Evolutionary conservation across 2,797 vertebrate genomes (phyloP).

Genomic region (Cyclura pinguis): DNA sequence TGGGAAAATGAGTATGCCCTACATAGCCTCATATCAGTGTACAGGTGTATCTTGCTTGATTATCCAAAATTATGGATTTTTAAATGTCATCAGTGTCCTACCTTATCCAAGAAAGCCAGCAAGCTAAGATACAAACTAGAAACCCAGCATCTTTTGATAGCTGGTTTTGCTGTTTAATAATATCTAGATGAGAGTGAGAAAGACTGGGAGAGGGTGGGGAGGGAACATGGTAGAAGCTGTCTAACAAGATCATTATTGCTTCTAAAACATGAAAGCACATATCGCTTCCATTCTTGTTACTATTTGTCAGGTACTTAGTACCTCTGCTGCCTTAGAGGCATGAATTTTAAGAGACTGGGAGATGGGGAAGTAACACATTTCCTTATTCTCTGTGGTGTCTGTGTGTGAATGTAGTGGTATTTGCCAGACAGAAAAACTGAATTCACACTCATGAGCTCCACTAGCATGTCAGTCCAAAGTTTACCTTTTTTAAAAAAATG

Average conservation of each 20-base stretch:
- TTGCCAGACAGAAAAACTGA: conserved; percentile 1
- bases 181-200: conserved; percentile 22
- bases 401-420: background rate
- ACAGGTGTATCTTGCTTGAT: background rate
- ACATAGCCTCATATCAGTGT: background rate
- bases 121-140: conserved; percentile 46
- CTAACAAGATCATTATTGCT: conserved; percentile 26
- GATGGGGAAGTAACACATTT: background rate
- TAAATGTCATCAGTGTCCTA: conserved; percentile 23
- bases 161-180: conserved; percentile 23
- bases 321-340: conserved; percentile 45
- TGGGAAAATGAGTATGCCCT: background rate
- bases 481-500: background rate
- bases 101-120: conserved; percentile 62
- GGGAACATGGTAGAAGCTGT: background rate
- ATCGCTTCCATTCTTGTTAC: conserved; percentile 26
- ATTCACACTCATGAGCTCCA: background rate
- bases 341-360: background rate
- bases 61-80: conserved; percentile 15
- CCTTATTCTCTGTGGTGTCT: conserved; percentile 19
- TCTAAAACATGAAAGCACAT: conserved; percentile 10
- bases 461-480: background rate
- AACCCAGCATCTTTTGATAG: background rate
- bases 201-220: conserved; percentile 6
- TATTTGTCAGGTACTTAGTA: background rate